Evolutionary conservation across 2,888 invertebrate species (phyloP), one percentile per base, ranked within the genome.

Genomic region (Pyrrhia umbra): DNA sequence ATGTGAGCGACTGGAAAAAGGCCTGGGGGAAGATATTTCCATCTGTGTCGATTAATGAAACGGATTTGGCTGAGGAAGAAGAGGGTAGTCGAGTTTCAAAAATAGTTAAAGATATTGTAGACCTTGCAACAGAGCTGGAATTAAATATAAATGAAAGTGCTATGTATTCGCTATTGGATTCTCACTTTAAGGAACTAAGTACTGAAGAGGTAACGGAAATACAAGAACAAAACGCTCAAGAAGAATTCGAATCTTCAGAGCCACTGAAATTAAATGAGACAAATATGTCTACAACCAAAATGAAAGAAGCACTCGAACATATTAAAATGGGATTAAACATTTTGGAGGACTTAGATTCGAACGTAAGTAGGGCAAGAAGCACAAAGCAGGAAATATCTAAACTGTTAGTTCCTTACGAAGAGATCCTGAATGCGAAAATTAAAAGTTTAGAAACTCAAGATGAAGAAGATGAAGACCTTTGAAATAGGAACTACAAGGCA

Each of bases 281-380:
- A n/a, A n/a, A 13, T 13, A 34, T 30, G 30, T 27, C 18, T 15
- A 25, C 23, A 8, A 30, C 18, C 16, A 47, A 30, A 6, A 18
- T 47, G 20, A 30, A 16, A 18, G 18, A 30, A 20, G 47, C 47
- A 10, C 47, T 47, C 27, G 18, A 18, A 6, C 13, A 18, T 16
- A 47, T 47, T 20, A 30, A 47, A 18, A 30, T 13, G 2, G 47
- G 47, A 2, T 47, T 47, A 47, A 5, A 27, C 16, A 30, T 30
- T 34, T 47, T 47, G 6, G 18, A 30, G 27, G 18, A 30, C 4
- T 30, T 47, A 20, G 47, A 47, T 27, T 20, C 30, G 2, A 47
- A 47, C 30, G 47, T 30, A 47, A 34, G n/a, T 34, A 34, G 47
- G 5, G 47, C 47, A 10, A 27, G 30, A 9, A 10, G 13, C 30